These are phyloP conservation scores for Mustela lutreola DNA, from an alignment of 2,113 vertebrate species.

Conservation along the genomic window DNA sequence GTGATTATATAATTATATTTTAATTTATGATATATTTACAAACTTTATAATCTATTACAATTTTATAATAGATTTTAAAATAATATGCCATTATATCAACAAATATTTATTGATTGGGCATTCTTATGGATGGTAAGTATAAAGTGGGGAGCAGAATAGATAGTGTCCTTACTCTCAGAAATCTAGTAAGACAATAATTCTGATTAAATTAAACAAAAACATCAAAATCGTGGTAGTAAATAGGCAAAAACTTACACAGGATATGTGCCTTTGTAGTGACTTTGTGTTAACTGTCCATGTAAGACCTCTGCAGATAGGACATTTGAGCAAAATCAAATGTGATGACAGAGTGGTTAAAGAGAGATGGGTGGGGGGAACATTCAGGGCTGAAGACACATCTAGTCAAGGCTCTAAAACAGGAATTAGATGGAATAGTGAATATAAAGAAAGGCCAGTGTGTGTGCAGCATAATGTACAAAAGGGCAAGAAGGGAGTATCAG, in stretches of 20 bases:
- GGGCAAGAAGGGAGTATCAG: rapidly evolving
- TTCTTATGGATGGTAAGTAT: neutral
- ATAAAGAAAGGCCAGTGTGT: neutral
- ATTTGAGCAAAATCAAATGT: neutral
- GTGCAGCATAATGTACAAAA: rapidly evolving
- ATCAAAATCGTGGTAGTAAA: neutral
- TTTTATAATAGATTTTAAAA: neutral
- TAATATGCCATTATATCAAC: neutral
- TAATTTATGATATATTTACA: neutral
- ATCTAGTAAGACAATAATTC: neutral
- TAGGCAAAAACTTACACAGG: neutral
- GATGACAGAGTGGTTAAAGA: neutral
- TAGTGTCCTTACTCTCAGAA: neutral
- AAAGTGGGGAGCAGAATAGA: neutral
- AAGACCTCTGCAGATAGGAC: neutral
- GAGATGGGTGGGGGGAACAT: neutral
- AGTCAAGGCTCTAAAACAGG: neutral
- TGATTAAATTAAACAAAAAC: neutral
- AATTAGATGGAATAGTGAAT: neutral
- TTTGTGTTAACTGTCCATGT: neutral
- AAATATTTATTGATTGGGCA: neutral
- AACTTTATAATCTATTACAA: neutral
- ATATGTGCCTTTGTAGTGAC: neutral
- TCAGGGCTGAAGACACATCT: neutral
- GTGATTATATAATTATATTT: neutral